phyloP scores from a whole-genome alignment of 2,888 invertebrate genomes.

The Branchipolynoe longqiensis region DNA sequence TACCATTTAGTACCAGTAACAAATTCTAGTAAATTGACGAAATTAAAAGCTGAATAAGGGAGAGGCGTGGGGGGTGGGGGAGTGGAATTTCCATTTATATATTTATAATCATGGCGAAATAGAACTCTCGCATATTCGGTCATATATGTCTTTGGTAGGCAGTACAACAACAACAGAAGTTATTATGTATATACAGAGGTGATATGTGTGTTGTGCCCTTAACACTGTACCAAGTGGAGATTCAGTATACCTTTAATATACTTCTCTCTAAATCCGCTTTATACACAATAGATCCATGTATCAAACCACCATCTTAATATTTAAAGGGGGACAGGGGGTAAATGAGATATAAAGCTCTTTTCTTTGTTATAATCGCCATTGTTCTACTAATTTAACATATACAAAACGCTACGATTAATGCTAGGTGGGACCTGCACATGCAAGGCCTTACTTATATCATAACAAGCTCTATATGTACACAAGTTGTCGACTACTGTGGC shows the following conservation, averaged over 20 bases:
- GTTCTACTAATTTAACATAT: constrained; percentile 12
- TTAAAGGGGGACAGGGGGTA: neutral
- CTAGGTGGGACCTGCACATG: too few relatives aligned
- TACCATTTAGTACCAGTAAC: neutral
- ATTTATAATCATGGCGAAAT: constrained; percentile 14
- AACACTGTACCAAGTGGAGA: constrained; percentile 16
- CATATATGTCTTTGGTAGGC: constrained; percentile 27
- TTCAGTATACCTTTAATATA: constrained; percentile 26
- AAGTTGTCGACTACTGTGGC: constrained; percentile 3
- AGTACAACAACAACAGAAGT: constrained; percentile 27
- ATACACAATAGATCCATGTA: neutral
- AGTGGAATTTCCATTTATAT: constrained; percentile 40
- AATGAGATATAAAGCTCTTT: neutral
- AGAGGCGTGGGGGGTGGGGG: too few relatives aligned
- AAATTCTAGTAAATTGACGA: neutral
- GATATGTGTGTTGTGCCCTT: constrained; percentile 33
- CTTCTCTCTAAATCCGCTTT: too few relatives aligned
- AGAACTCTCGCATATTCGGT: neutral
- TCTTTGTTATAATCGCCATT: neutral
- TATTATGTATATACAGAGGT: constrained; percentile 2
- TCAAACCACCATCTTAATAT: neutral
- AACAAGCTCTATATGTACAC: constrained; percentile 17
- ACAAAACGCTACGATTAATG: neutral
- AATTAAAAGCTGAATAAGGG: constrained; percentile 13
- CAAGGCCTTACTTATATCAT: too few relatives aligned